Conservation (phyloP, 2,797 vertebrate genomes). For the Sebastes variabilis region DNA sequence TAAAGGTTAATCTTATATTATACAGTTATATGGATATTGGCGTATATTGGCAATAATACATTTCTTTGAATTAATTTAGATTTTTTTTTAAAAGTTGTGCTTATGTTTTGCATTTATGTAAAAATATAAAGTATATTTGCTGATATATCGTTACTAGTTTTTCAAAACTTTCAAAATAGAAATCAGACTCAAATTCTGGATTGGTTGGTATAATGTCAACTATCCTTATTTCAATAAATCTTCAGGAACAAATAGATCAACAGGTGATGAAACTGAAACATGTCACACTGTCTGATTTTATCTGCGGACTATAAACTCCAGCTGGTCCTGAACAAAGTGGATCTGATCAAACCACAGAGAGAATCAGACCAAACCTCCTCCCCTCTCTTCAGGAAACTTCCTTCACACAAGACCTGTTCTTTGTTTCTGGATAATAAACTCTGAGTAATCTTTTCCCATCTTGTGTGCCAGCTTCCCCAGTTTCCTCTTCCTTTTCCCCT, state of each 20-base stretch:
- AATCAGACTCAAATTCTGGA: background rate
- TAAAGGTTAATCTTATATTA: background rate
- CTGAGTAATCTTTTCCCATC: background rate
- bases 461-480: background rate
- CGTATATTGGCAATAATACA: background rate
- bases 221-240: background rate
- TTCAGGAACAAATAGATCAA: fast-evolving
- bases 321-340: background rate
- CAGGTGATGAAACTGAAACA: background rate
- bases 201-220: background rate
- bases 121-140: background rate
- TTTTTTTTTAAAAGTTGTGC: too few species aligned
- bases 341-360: background rate
- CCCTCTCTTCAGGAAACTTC: background rate
- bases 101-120: background rate
- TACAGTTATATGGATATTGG: background rate
- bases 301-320: background rate
- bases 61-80: background rate
- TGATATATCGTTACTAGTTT: background rate
- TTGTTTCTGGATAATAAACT: background rate
- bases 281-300: background rate
- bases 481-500: slow-evolving; percentile 29
- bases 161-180: background rate
- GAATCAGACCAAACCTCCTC: background rate
- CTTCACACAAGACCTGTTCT: background rate